Percentiles rank a stretch among this genome's conserved stretches.
phyloP scores from a whole-genome alignment of 2,888 invertebrate species.

The Macrophya alboannulata region DNA sequence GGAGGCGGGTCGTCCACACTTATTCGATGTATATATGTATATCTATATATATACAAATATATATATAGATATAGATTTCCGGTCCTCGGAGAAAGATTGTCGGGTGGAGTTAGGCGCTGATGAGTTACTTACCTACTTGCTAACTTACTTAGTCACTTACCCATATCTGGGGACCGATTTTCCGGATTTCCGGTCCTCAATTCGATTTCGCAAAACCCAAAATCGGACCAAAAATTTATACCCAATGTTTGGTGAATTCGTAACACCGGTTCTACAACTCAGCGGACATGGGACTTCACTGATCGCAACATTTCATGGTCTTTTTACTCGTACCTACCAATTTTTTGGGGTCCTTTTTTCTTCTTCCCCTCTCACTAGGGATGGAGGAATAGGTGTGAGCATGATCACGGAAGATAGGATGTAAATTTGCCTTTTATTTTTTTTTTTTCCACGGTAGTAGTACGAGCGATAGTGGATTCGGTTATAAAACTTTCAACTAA shows the following conservation, averaged over 20 bases:
- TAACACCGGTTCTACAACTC: neutral
- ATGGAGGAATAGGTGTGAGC: too few relatives aligned
- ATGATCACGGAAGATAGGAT: too few relatives aligned
- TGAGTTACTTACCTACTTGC: constrained; percentile 72
- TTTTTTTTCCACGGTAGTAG: too few relatives aligned
- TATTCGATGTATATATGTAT: constrained; percentile 7
- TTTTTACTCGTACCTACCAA: neutral
- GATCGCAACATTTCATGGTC: too few relatives aligned
- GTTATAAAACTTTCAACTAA: neutral
- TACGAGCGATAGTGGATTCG: too few relatives aligned
- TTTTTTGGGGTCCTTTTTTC: too few relatives aligned
- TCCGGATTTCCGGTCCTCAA: neutral
- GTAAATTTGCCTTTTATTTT: too few relatives aligned
- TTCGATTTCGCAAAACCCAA: neutral
- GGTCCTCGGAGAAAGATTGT: constrained; percentile 34
- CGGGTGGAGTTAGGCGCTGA: constrained; percentile 64
- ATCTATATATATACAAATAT: neutral
- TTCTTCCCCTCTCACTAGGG: too few relatives aligned
- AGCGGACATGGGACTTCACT: neutral
- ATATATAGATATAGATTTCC: constrained; percentile 15
- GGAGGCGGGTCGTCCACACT: constrained; percentile 62
- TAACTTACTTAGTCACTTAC: constrained; percentile 61
- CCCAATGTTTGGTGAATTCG: neutral
- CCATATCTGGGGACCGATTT: constrained; percentile 58
- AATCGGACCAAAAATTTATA: neutral